Conservation (phyloP, 1,140 invertebrate species). For the Dryas iulia region DNA sequence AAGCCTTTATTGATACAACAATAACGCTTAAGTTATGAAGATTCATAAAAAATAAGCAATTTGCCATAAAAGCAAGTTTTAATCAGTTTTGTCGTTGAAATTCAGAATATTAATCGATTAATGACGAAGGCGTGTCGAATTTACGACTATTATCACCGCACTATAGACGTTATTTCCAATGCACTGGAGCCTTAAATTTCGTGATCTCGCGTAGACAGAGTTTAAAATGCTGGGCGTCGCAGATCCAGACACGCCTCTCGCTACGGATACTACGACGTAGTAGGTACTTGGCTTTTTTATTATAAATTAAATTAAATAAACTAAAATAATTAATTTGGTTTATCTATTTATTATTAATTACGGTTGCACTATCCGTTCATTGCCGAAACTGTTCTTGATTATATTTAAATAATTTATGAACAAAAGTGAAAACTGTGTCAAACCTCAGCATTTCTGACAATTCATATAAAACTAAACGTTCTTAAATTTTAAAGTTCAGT, state of each 20-base stretch:
- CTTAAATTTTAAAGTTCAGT: background rate
- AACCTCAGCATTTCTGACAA: no score
- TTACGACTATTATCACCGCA: background rate
- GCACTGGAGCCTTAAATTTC: conserved; percentile 9
- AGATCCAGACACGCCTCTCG: conserved; percentile 26
- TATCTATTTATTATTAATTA: background rate
- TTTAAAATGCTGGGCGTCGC: conserved; percentile 29
- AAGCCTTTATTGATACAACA: background rate
- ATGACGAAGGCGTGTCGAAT: conserved; percentile 18
- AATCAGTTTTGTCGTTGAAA: conserved; percentile 5
- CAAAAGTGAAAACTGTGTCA: background rate
- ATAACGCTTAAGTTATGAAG: background rate
- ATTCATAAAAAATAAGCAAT: background rate
- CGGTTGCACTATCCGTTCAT: background rate
- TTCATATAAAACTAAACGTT: background rate
- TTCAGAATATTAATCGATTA: conserved; percentile 24
- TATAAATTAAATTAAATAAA: background rate
- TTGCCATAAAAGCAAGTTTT: background rate
- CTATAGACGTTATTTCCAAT: conserved; percentile 16
- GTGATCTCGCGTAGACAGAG: conserved; percentile 12
- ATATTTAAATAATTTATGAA: background rate
- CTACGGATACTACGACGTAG: conserved; percentile 29
- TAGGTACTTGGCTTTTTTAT: background rate
- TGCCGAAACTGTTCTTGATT: background rate
- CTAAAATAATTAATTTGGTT: background rate